phyloP scores from a whole-genome alignment of 1,140 invertebrate genomes.

The Phocides pigmalion region DNA sequence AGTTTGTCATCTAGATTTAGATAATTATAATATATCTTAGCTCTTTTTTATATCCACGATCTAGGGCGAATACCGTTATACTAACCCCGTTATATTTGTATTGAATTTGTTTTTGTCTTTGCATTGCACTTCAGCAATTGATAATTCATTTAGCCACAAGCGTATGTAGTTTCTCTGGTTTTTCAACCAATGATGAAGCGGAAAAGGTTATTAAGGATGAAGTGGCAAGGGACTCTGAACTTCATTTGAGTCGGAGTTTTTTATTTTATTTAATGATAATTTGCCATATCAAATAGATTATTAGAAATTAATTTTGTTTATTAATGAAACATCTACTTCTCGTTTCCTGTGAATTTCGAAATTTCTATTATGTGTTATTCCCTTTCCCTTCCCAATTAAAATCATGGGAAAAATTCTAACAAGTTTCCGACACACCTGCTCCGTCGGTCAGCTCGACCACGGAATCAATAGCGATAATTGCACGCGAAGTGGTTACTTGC shows the following conservation, averaged over 20 bases:
- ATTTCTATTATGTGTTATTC: background rate
- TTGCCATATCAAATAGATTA: too few species aligned
- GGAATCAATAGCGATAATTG: conserved; percentile 81
- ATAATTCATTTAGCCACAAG: too few species aligned
- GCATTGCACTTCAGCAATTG: background rate
- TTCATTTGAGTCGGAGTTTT: too few species aligned
- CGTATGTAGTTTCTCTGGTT: too few species aligned
- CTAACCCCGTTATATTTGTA: background rate
- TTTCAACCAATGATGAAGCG: too few species aligned
- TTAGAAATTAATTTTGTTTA: too few species aligned
- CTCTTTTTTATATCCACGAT: background rate
- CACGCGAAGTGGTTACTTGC: conserved; percentile 45
- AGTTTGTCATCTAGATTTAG: conserved; percentile 18
- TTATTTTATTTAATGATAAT: too few species aligned
- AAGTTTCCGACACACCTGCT: conserved; percentile 55
- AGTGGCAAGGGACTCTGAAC: too few species aligned
- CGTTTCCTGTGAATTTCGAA: background rate
- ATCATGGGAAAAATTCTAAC: conserved; percentile 48
- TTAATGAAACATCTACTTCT: too few species aligned
- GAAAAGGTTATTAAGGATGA: too few species aligned
- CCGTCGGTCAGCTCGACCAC: conserved; percentile 54
- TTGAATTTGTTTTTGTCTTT: background rate
- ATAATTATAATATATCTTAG: background rate
- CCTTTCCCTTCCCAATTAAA: conserved; percentile 22
- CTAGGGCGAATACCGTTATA: background rate